Evolutionary conservation across 1,140 invertebrate genomes (phyloP).

Genomic region (Drosophila watanabei): DNA sequence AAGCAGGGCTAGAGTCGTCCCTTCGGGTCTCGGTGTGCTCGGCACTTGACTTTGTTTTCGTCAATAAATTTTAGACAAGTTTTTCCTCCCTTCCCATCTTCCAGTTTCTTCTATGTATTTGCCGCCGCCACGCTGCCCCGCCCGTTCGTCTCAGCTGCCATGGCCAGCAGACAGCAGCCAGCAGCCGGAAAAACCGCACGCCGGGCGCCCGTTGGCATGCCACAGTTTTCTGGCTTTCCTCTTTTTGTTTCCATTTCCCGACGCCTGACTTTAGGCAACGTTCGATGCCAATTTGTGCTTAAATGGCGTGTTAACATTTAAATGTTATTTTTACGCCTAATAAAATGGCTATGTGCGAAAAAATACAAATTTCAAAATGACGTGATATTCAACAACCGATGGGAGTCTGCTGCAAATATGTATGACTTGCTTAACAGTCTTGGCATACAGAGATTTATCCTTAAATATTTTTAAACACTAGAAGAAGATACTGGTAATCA

Average conservation of each 20-base stretch:
- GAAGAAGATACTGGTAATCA: not conserved
- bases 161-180: slow-evolving; percentile 38
- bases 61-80: slow-evolving; percentile 75
- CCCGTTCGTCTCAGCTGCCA: slow-evolving; percentile 45
- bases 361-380: slow-evolving; percentile 50
- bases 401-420: not conserved
- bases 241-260: slow-evolving; percentile 38
- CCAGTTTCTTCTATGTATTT: slow-evolving; percentile 21
- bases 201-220: slow-evolving; percentile 68
- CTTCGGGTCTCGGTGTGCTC: slow-evolving; percentile 37
- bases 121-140: slow-evolving; percentile 14
- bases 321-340: slow-evolving; percentile 80
- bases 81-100: slow-evolving; percentile 11
- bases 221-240: slow-evolving; percentile 55
- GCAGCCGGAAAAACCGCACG: slow-evolving; percentile 57
- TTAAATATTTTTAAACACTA: not conserved
- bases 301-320: slow-evolving; percentile 80
- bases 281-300: slow-evolving; percentile 69
- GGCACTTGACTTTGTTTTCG: slow-evolving; percentile 78
- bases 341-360: slow-evolving; percentile 61
- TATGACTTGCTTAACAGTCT: not conserved
- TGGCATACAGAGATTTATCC: not conserved
- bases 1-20: slow-evolving; percentile 11
- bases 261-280: slow-evolving; percentile 46
- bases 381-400: slow-evolving; percentile 53